A percentile compares a stretch with the other conserved stretches of the same genome.
Evolutionary conservation across 2,797 vertebrate genomes (phyloP).

Genomic region (Melanotaenia nigrans): DNA sequence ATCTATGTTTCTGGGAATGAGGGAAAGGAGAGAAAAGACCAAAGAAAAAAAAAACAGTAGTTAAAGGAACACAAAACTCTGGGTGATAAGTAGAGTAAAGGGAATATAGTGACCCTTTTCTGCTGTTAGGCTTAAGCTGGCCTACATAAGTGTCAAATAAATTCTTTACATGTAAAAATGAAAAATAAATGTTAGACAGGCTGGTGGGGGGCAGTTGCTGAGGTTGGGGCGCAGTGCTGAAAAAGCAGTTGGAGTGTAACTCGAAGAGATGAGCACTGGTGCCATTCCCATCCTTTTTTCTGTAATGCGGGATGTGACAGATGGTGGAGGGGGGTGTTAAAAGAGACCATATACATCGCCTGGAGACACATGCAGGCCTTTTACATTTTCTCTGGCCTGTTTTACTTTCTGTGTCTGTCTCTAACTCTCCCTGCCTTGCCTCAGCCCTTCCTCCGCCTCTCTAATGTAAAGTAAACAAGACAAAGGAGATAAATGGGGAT

Average conservation of each 20-base stretch:
- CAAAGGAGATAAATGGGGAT: no score
- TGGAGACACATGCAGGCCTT: conserved; percentile 61
- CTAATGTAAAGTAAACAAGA: conserved; percentile 7
- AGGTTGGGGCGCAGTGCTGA: conserved; percentile 37
- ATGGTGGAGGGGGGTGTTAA: conserved; percentile 74
- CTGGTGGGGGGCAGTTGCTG: conserved; percentile 23
- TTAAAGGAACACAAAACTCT: conserved; percentile 14
- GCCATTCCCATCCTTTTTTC: conserved; percentile 30
- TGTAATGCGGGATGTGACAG: conserved; percentile 71
- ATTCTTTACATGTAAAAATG: conserved; percentile 43
- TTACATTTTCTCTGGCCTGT: conserved; percentile 34
- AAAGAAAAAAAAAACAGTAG: not conserved
- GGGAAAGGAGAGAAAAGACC: conserved; percentile 11
- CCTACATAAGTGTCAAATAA: conserved; percentile 32
- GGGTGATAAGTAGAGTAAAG: conserved; percentile 6
- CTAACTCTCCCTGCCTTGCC: conserved; percentile 22
- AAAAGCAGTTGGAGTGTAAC: conserved; percentile 51
- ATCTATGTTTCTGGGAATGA: conserved; percentile 46
- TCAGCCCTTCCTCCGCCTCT: conserved; percentile 18
- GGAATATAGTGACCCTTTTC: conserved; percentile 34
- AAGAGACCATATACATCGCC: conserved; percentile 67
- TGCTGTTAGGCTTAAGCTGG: conserved; percentile 29
- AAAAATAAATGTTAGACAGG: conserved; percentile 47
- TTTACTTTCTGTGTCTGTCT: conserved; percentile 38
- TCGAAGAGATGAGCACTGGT: conserved; percentile 43